A percentile compares a stretch with the other conserved stretches of the same genome.
These are phyloP conservation scores for Nebria salina DNA, from an alignment of 2,888 invertebrate species.

Conservation along the genomic window DNA sequence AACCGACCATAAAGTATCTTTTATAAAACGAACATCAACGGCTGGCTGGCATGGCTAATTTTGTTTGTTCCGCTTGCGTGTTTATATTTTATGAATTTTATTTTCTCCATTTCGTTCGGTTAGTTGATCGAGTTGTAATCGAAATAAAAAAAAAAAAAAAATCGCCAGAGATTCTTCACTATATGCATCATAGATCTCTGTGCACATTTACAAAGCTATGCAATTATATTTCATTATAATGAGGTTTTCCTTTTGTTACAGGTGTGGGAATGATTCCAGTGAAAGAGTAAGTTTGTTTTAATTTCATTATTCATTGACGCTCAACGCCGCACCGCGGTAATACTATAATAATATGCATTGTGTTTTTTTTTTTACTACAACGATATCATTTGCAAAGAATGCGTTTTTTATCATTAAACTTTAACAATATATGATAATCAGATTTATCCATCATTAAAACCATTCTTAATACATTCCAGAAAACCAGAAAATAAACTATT, in stretches of 20 bases:
- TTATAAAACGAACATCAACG: constrained; percentile 33
- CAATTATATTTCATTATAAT: constrained; percentile 41
- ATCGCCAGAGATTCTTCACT: neutral
- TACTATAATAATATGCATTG: neutral
- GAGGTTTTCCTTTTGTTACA: constrained; percentile 65
- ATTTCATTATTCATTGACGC: constrained; percentile 44
- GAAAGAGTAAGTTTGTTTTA: constrained; percentile 82
- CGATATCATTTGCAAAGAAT: neutral
- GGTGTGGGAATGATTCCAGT: constrained; percentile 94
- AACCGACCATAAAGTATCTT: constrained; percentile 52
- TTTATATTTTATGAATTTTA: constrained; percentile 12
- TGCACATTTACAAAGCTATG: constrained; percentile 9
- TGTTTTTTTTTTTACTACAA: neutral
- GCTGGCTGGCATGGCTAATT: constrained; percentile 15
- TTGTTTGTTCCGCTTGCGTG: constrained; percentile 31
- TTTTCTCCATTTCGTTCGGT: constrained; percentile 26
- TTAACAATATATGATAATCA: neutral
- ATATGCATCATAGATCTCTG: neutral
- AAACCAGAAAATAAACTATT: too few relatives aligned
- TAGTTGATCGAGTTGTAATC: constrained; percentile 24
- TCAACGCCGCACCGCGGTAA: neutral
- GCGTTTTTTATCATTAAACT: neutral
- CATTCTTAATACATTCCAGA: too few relatives aligned
- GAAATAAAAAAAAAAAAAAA: neutral
- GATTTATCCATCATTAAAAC: neutral